Evolutionary conservation across 1,140 invertebrate genomes (phyloP).

Genomic region (Conus ventricosus): DNA sequence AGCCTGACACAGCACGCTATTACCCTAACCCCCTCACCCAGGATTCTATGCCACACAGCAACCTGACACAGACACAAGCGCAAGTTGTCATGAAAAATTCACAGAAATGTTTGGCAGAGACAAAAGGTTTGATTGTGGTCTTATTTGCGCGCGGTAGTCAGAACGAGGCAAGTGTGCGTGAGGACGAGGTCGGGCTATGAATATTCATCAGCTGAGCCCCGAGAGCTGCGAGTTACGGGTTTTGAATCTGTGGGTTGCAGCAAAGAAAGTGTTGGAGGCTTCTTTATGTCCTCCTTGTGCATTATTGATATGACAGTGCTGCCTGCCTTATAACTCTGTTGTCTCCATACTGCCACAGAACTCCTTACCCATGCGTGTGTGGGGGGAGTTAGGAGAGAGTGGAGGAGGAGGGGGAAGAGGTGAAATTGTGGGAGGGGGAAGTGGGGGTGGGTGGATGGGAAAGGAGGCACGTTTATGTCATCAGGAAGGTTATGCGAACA

Average conservation of each 20-base stretch:
- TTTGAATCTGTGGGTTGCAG: constrained; percentile 6
- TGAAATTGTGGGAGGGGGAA: too few species aligned
- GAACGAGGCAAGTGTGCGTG: neutral
- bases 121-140: neutral
- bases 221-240: neutral
- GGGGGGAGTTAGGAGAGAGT: too few species aligned
- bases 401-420: too few species aligned
- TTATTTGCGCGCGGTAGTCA: neutral
- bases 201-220: neutral
- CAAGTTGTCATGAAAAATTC: neutral
- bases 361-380: neutral
- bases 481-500: too few species aligned
- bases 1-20: neutral
- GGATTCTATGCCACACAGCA: neutral
- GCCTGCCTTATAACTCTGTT: too few species aligned
- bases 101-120: neutral
- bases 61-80: neutral
- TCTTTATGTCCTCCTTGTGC: neutral
- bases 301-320: neutral
- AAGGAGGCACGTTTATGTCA: too few species aligned
- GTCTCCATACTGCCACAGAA: neutral
- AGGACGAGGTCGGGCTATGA: neutral
- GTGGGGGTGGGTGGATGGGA: too few species aligned
- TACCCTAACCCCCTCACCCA: neutral
- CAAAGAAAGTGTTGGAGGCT: neutral